These are phyloP conservation scores for Euphydryas editha DNA, from an alignment of 2,888 invertebrate genomes.

Conservation along the genomic window DNA sequence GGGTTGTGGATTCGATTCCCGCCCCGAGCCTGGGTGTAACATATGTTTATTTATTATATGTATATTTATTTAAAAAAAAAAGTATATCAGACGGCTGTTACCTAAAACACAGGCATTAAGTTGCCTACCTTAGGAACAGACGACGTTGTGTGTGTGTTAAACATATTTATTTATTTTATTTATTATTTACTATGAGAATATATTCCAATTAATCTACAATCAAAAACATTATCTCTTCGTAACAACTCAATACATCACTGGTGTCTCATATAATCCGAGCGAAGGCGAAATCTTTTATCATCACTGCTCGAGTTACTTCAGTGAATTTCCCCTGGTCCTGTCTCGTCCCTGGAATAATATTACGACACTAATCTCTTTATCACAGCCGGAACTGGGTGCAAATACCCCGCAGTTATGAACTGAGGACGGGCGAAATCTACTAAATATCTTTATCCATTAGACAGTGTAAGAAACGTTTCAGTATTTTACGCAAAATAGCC, in stretches of 20 bases:
- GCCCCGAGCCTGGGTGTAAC: too few relatives aligned
- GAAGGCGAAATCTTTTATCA: constrained; percentile 20
- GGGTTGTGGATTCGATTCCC: too few relatives aligned
- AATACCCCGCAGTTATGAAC: constrained; percentile 31
- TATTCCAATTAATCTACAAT: not conserved
- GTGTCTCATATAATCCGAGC: constrained; percentile 6
- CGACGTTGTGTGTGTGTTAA: too few relatives aligned
- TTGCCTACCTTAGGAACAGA: too few relatives aligned
- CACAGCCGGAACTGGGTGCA: constrained; percentile 32
- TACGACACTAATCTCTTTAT: constrained; percentile 54
- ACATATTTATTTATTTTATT: too few relatives aligned
- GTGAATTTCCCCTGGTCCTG: constrained; percentile 28
- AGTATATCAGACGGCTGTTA: too few relatives aligned
- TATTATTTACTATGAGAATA: not conserved
- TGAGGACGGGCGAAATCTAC: constrained; percentile 14
- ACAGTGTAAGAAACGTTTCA: not conserved
- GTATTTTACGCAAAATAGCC: not conserved
- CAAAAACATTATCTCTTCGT: not conserved
- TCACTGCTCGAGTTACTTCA: constrained; percentile 22
- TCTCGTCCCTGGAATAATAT: constrained; percentile 39
- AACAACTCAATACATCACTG: constrained; percentile 7
- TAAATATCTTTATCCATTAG: constrained; percentile 18
- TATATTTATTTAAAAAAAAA: too few relatives aligned
- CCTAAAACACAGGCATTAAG: too few relatives aligned
- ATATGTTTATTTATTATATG: too few relatives aligned